Evolutionary conservation across 2,797 vertebrate species (phyloP), one percentile per base, ranked within the genome.

Genomic region (Acipenser oxyrinchus): DNA sequence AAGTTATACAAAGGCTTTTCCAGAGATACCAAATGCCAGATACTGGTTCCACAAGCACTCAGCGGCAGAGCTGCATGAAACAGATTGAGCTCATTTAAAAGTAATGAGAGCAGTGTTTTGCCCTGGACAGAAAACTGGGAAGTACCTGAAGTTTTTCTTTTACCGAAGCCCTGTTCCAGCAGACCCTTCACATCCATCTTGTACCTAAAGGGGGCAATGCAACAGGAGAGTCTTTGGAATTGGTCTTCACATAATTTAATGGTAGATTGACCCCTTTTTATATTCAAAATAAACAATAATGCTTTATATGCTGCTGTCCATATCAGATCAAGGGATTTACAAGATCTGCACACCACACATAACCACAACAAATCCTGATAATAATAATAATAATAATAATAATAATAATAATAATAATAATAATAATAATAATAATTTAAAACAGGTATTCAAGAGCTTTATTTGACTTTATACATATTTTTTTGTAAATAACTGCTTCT

Each of bases 101-200:
- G 23, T 2, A 37, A 7, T 48, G 37, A 49, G 11, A 49, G 49
- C 55, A 72, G 52, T 10, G 9, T 12, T 15, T 18, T 10, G n/a
- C 55, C n/a, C 71, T 64, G 10, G 49, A 83, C 83, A 81, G 8
- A 6, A 53, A 1, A 53, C 12, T 53, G 51, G 4, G 23, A 48
- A 37, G 23, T 60, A 90, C 88, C 71, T 65, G 83, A 83, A 73
- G 82, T 76, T 12, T 48, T 84, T 12, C 72, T 87, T 74, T 66
- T 83, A 66, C 82, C 77, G 68, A 84, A 90, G 75, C 88, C 88
- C 66, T 81, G 72, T 49, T 64, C 81, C 72, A 91, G 15, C 68
- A 90, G 78, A 2, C 76, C 83, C 64, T 66, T 66, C 18, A 89
- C 66, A 50, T 91, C 86, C 7, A 80, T 74, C 70, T 83, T 76